These are phyloP conservation scores for Zapus hudsonius DNA, from an alignment of 2,113 vertebrate genomes.

Conservation along the genomic window DNA sequence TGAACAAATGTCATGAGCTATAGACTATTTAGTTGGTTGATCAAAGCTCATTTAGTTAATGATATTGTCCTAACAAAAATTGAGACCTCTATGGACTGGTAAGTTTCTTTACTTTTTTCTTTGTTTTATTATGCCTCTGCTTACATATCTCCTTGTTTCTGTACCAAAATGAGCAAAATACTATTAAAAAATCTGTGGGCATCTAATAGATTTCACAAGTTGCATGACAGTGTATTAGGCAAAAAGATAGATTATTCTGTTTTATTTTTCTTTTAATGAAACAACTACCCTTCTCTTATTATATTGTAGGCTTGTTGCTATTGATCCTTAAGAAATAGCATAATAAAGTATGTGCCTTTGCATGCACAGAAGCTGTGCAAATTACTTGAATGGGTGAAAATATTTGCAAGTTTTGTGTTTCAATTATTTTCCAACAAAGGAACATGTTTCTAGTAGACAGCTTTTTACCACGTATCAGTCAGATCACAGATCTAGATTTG, in stretches of 20 bases:
- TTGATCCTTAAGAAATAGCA: not conserved
- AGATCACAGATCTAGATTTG: not conserved
- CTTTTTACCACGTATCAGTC: not conserved
- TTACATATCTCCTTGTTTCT: not conserved
- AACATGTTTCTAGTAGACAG: not conserved
- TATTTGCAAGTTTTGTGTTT: conserved; percentile 27
- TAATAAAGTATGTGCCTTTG: not conserved
- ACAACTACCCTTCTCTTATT: not conserved
- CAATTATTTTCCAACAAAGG: conserved; percentile 28
- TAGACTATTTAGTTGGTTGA: not conserved
- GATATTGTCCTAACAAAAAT: conserved; percentile 32
- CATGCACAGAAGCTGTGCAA: not conserved
- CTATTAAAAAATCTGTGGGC: conserved; percentile 1
- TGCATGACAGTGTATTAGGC: not conserved
- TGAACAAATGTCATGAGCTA: conserved; percentile 2
- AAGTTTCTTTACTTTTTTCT: not conserved
- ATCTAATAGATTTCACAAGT: not conserved
- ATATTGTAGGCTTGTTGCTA: not conserved
- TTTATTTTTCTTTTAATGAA: not conserved
- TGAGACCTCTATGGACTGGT: not conserved
- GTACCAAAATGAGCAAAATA: not conserved
- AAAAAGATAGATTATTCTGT: not conserved
- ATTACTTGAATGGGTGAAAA: not conserved
- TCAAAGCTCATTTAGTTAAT: not conserved
- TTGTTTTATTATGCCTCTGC: not conserved